Conservation (phyloP, 1,140 invertebrate species). For the Mamestra configurata region DNA sequence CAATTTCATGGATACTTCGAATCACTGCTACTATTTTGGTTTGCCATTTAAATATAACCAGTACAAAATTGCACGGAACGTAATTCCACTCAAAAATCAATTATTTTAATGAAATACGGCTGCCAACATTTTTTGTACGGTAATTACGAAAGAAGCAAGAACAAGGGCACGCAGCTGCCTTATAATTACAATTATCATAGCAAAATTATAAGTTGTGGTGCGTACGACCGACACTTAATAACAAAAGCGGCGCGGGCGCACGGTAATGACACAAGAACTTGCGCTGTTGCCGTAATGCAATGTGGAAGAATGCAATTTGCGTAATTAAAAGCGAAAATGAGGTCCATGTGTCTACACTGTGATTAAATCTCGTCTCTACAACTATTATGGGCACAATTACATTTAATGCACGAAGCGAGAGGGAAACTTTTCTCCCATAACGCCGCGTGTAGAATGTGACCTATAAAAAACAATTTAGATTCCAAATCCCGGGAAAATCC, state of each 20-base stretch:
- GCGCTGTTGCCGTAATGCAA: conserved; percentile 30
- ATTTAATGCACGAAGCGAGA: conserved; percentile 8
- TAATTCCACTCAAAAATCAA: neutral
- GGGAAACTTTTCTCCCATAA: conserved; percentile 33
- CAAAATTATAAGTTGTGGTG: conserved; percentile 49
- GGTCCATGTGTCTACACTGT: conserved; percentile 1
- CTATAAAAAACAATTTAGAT: conserved; percentile 68
- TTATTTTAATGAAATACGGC: neutral
- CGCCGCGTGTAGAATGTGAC: conserved; percentile 36
- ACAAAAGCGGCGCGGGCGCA: conserved; percentile 40
- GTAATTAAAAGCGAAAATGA: conserved; percentile 44
- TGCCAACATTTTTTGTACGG: neutral
- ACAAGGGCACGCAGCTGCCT: conserved; percentile 53
- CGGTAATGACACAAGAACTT: conserved; percentile 31
- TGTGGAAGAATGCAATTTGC: conserved; percentile 44
- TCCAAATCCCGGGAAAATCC: conserved; percentile 66
- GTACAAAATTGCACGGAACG: neutral
- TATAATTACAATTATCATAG: conserved; percentile 57
- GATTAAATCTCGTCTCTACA: conserved; percentile 38
- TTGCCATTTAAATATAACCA: neutral
- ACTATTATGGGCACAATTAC: conserved; percentile 20
- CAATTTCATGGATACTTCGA: neutral
- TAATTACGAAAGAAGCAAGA: conserved; percentile 21
- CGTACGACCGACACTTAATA: conserved; percentile 51
- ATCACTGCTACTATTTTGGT: neutral